Evolutionary conservation across 2,797 vertebrate species (phyloP).

Genomic region (Sebastes reedi): DNA sequence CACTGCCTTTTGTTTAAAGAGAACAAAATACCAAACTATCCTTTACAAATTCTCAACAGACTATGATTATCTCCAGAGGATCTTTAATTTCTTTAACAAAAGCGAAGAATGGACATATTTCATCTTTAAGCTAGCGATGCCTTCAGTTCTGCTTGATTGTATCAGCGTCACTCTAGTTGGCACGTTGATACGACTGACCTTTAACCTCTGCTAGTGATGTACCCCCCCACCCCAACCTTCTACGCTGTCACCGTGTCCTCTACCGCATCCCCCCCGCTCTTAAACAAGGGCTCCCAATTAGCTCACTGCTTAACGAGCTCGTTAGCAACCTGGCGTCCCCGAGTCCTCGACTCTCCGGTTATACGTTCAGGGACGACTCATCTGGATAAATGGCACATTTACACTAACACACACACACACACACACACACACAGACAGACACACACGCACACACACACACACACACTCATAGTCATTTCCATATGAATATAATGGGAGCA

Average conservation of each 20-base stretch:
- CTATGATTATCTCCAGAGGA: no score
- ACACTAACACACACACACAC: background rate
- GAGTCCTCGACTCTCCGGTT: slow-evolving; percentile 18
- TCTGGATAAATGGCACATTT: slow-evolving; percentile 61
- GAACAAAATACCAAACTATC: no score
- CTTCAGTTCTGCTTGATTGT: background rate
- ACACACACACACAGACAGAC: background rate
- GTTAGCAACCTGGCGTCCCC: slow-evolving; percentile 71
- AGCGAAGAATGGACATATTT: background rate
- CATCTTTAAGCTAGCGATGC: background rate
- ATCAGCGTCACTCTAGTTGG: background rate
- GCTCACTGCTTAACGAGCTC: slow-evolving; percentile 60
- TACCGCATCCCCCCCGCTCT: slow-evolving; percentile 28
- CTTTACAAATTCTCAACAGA: no score
- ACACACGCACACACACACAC: background rate
- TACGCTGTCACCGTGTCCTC: slow-evolving; percentile 9
- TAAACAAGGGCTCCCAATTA: slow-evolving; percentile 69
- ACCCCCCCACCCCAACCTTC: background rate
- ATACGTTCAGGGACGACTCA: slow-evolving; percentile 25
- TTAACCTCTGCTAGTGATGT: slow-evolving; percentile 20
- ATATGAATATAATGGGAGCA: slow-evolving; percentile 62
- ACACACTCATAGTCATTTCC: slow-evolving; percentile 23
- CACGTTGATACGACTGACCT: slow-evolving; percentile 1
- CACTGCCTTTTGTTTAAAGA: no score
- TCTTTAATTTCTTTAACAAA: no score